These are phyloP conservation scores for Rhogogaster chlorosoma DNA, from an alignment of 2,888 invertebrate genomes.

Conservation along the genomic window DNA sequence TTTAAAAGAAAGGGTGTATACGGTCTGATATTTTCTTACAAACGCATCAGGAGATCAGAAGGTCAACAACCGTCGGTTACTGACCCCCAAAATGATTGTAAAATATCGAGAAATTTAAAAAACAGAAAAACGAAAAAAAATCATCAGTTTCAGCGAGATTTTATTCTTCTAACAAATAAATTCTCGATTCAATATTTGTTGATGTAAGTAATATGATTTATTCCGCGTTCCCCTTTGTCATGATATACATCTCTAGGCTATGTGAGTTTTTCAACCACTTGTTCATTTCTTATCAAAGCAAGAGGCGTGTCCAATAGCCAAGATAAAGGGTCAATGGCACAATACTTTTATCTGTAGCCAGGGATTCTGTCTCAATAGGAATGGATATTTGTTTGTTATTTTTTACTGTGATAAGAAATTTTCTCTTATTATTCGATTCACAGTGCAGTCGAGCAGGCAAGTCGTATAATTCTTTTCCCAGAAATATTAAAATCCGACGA, in stretches of 20 bases:
- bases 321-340: constrained; percentile 49
- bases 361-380: background rate
- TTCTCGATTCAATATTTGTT: background rate
- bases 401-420: background rate
- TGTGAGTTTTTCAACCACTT: background rate
- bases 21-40: background rate
- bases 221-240: background rate
- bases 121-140: background rate
- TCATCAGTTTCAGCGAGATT: background rate
- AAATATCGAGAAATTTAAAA: background rate
- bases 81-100: constrained; percentile 54
- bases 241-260: background rate
- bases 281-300: background rate
- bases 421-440: background rate
- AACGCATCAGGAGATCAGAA: constrained; percentile 9
- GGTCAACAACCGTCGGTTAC: constrained; percentile 55
- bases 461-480: background rate
- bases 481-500: background rate
- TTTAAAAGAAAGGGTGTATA: background rate
- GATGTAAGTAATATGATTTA: background rate
- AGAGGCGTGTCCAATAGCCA: background rate
- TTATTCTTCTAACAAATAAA: background rate
- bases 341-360: constrained; percentile 33
- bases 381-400: background rate
- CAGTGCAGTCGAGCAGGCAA: background rate